phyloP scores from a whole-genome alignment of 2,797 vertebrate species.

The Pachyuromys duprasi region DNA sequence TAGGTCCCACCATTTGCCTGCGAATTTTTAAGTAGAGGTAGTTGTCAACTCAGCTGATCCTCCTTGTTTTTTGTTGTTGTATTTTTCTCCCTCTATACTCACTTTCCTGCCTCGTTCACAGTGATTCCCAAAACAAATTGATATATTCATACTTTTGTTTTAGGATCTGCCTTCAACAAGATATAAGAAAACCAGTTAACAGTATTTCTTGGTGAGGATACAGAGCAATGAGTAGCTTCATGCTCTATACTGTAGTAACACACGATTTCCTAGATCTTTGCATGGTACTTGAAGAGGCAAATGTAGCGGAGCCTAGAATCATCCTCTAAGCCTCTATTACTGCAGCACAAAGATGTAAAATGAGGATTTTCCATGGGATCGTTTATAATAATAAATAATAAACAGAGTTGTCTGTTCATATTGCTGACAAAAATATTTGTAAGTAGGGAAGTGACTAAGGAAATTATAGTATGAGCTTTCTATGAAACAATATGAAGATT shows the following conservation, averaged over 20 bases:
- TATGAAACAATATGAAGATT: slow-evolving; percentile 16
- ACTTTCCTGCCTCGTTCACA: neutral
- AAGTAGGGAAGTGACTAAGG: neutral
- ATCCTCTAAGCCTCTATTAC: neutral
- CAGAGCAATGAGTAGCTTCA: neutral
- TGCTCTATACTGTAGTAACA: neutral
- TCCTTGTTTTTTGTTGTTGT: neutral
- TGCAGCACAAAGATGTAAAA: neutral
- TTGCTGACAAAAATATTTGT: slow-evolving; percentile 17
- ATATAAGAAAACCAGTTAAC: neutral
- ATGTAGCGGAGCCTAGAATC: neutral
- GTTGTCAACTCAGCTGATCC: neutral
- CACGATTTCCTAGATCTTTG: neutral
- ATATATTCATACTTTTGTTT: neutral
- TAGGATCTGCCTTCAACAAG: neutral
- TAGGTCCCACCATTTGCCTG: too few species aligned
- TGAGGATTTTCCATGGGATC: neutral
- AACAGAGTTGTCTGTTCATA: neutral
- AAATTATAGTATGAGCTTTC: neutral
- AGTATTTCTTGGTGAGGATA: neutral
- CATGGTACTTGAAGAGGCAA: neutral
- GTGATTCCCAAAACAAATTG: neutral
- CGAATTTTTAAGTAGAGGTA: neutral
- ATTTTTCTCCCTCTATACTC: neutral
- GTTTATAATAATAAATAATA: neutral